Conservation (phyloP, 2,113 vertebrate genomes). For the Pedetes capensis region DNA sequence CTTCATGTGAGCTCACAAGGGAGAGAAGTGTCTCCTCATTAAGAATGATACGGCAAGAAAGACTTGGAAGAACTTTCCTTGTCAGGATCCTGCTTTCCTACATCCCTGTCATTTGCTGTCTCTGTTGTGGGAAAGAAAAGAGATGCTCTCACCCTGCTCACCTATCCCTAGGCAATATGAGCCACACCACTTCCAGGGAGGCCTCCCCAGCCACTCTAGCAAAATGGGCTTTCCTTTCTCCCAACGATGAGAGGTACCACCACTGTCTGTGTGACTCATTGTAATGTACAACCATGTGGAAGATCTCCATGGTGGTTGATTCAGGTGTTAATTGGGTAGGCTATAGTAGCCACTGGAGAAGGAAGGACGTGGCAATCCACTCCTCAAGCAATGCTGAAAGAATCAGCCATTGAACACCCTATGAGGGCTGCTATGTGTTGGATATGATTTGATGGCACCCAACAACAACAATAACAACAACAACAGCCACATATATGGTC, state of each 20-base stretch:
- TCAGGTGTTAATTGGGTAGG: background rate
- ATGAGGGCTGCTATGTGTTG: too few relatives aligned
- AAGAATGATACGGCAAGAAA: background rate
- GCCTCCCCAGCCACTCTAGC: background rate
- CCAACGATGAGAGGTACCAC: background rate
- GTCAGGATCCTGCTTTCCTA: background rate
- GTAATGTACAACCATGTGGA: background rate
- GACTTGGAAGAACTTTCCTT: background rate
- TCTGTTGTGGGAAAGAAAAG: background rate
- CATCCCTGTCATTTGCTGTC: background rate
- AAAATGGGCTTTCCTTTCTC: background rate
- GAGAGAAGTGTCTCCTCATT: background rate
- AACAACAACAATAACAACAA: too few relatives aligned
- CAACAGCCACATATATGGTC: background rate
- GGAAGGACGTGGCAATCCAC: too few relatives aligned
- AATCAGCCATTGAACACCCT: too few relatives aligned
- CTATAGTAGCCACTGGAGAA: too few relatives aligned
- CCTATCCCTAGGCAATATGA: background rate
- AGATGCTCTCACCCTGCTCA: background rate
- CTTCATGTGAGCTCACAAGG: background rate
- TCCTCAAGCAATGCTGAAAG: too few relatives aligned
- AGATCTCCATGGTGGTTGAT: background rate
- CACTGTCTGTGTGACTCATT: background rate
- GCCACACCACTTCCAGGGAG: background rate
- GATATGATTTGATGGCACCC: too few relatives aligned